phyloP scores from a whole-genome alignment of 1,140 invertebrate species.

The Anastrepha ludens region DNA sequence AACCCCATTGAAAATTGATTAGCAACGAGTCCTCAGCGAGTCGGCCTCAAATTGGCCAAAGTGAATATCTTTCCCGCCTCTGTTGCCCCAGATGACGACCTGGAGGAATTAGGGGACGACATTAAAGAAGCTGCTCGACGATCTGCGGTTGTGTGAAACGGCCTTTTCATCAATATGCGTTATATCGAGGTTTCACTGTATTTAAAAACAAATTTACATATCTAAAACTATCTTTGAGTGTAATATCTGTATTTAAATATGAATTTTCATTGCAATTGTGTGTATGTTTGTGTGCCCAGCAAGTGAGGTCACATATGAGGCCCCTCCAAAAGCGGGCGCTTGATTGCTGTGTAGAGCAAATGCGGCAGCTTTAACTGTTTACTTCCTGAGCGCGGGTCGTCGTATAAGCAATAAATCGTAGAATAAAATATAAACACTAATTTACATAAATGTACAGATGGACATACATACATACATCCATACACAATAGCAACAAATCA shows the following conservation, averaged over 20 bases:
- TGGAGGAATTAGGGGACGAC: too few relatives aligned
- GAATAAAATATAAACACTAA: conserved; percentile 29
- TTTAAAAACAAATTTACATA: background rate
- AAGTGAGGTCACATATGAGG: conserved; percentile 31
- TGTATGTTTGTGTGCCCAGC: background rate
- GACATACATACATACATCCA: background rate
- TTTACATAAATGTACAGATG: background rate
- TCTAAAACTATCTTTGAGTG: background rate
- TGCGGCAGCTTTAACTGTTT: conserved; percentile 23
- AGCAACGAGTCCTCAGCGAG: too few relatives aligned
- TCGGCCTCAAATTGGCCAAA: too few relatives aligned
- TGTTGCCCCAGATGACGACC: too few relatives aligned
- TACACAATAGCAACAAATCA: too few relatives aligned
- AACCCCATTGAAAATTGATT: too few relatives aligned
- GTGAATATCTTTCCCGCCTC: too few relatives aligned
- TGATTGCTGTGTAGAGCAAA: background rate
- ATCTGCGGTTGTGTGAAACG: too few relatives aligned
- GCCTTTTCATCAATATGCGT: too few relatives aligned
- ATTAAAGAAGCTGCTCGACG: too few relatives aligned
- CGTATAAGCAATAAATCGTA: background rate
- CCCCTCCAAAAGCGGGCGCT: background rate
- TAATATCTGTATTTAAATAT: background rate
- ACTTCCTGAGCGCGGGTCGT: conserved; percentile 6
- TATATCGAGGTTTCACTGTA: background rate
- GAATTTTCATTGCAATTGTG: background rate